Evolutionary conservation across 2,113 vertebrate species (phyloP), one percentile per base, ranked within the genome.

Genomic region (Eira barbara): DNA sequence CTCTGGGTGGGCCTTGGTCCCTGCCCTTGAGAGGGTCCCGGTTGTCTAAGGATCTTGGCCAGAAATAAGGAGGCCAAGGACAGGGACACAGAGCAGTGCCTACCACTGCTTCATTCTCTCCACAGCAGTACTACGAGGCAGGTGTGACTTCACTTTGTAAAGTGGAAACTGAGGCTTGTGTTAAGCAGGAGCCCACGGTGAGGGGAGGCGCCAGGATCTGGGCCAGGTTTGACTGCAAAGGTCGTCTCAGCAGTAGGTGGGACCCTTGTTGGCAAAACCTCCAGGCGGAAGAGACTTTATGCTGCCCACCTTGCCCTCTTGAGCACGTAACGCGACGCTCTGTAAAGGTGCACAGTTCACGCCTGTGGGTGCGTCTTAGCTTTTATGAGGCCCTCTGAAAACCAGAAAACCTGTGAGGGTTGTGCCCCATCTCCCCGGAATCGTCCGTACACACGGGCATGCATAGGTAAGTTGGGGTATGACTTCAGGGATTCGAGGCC

Each of bases 291-390:
- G 39, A 31, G 4, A 10, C 20, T 42, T n/a, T 34, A 4, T 18
- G n/a, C 7, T 5, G 5, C 34, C 31, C 2, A 0, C 13, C 52
- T 21, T 21, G 47, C 55, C 57, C 63, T 57, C 63, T 36, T 27
- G 61, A 95, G 47, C 20, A 1, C 1, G 0, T 5, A 4, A 14
- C 21, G 1, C 6, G 1, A 3, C 12, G 4, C 39, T 42, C 12
- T 1, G 4, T 4, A 55, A 67, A 85, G 67, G 27, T 9, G 55
- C 2, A 6, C 6, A 42, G 39, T 18, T 42, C 61, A 34, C 4
- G 0, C 0, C 31, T 49, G 36, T 6, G 83, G 45, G 47, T 6
- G 11, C 23, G 63, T 55, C 80, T 71, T 49, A 57, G 85, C 34
- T 67, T 65, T 65, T 25, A 39, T 15, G n/a, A 80, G 76, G 55